These are phyloP conservation scores for Artemia franciscana DNA, from an alignment of 1,140 invertebrate genomes.

Conservation along the genomic window DNA sequence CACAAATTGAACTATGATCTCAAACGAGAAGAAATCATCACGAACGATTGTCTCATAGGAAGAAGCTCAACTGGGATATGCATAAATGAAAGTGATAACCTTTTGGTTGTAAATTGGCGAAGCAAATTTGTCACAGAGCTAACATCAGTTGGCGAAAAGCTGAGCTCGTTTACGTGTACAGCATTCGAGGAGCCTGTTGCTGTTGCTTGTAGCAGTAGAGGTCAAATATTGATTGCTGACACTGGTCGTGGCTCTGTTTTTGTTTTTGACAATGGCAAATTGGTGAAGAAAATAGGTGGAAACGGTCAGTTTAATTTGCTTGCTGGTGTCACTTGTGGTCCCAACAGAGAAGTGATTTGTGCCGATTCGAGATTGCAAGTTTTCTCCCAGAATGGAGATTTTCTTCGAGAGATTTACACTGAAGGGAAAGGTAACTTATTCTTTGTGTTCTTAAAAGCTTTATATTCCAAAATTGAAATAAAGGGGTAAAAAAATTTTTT, in stretches of 20 bases:
- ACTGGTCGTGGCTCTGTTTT: slow-evolving; percentile 25
- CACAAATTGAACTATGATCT: slow-evolving; percentile 22
- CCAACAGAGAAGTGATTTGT: slow-evolving; percentile 26
- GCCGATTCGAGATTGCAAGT: slow-evolving; percentile 26
- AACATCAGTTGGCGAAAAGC: slow-evolving; percentile 18
- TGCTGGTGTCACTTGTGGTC: slow-evolving; percentile 21
- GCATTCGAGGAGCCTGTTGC: slow-evolving; percentile 26
- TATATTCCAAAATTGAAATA: too few relatives aligned
- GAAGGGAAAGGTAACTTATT: not conserved
- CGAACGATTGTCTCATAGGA: slow-evolving; percentile 22
- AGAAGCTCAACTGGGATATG: slow-evolving; percentile 25
- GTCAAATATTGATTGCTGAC: slow-evolving; percentile 28
- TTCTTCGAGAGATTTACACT: not conserved
- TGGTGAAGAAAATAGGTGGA: slow-evolving; percentile 19
- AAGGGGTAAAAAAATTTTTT: too few relatives aligned
- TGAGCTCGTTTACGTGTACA: slow-evolving; percentile 23
- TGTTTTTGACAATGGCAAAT: slow-evolving; percentile 25
- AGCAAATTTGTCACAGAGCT: slow-evolving; percentile 23
- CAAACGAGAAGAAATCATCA: slow-evolving; percentile 21
- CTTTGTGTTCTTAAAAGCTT: too few relatives aligned
- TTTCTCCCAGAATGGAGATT: slow-evolving; percentile 15
- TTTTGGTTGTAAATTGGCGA: slow-evolving; percentile 29
- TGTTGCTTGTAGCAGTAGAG: slow-evolving; percentile 23
- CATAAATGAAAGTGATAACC: slow-evolving; percentile 15
- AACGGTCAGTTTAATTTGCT: slow-evolving; percentile 20